phyloP scores from a whole-genome alignment of 1,140 invertebrate species.

The Pinna nobilis region DNA sequence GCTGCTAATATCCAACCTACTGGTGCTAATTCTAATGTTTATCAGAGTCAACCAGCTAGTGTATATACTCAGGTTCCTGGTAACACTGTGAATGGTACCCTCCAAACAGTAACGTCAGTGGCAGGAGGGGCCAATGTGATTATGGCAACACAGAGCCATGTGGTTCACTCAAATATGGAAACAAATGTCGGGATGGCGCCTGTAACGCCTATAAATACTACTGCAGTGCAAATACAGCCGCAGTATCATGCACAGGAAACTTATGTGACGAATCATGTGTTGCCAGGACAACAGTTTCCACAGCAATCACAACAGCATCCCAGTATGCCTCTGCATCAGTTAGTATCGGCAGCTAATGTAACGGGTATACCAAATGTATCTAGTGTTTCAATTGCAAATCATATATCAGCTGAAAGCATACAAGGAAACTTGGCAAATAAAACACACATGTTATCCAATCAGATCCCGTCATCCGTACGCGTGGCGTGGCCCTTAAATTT shows the following conservation, averaged over 20 bases:
- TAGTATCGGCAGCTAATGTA: background rate
- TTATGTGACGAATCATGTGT: slow-evolving; percentile 3
- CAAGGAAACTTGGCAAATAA: background rate
- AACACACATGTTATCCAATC: background rate
- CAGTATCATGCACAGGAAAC: background rate
- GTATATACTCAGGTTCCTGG: slow-evolving; percentile 9
- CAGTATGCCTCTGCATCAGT: background rate
- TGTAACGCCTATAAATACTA: slow-evolving; percentile 12
- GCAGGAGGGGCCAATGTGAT: too few species aligned
- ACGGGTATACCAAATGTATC: background rate
- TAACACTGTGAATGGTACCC: background rate
- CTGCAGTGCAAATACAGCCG: background rate
- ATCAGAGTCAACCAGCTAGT: background rate
- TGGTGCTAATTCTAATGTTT: slow-evolving; percentile 16
- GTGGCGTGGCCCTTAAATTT: slow-evolving; percentile 19
- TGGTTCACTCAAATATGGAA: background rate
- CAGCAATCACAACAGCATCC: background rate
- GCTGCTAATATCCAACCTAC: slow-evolving; percentile 14
- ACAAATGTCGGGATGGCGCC: slow-evolving; percentile 2
- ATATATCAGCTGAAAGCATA: background rate
- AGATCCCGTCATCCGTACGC: background rate
- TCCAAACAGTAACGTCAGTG: slow-evolving; percentile 10
- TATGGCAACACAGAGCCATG: background rate
- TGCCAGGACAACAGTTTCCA: slow-evolving; percentile 4
- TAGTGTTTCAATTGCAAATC: background rate